Percentiles rank a stretch among this genome's conserved stretches.
Evolutionary conservation across 2,888 invertebrate genomes (phyloP).

Genomic region (Zhengitettix transpicula): DNA sequence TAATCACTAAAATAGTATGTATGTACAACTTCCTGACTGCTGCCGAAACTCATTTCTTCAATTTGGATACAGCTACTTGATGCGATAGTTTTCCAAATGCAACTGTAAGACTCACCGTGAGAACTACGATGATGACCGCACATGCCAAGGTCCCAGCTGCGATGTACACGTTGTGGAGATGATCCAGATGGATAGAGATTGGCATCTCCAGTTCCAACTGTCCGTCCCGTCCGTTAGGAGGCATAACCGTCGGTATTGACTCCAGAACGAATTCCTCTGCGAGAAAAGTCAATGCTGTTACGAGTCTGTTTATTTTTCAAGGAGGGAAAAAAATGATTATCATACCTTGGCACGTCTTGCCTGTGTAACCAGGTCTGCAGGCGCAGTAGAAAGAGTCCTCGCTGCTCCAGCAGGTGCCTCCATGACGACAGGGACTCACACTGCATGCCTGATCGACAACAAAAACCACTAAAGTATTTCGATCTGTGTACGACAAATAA

Average conservation of each 20-base stretch:
- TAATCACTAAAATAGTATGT: too few species aligned
- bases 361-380: slow-evolving; percentile 63
- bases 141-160: slow-evolving; percentile 60
- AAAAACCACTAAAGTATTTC: neutral
- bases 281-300: slow-evolving; percentile 14
- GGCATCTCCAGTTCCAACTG: slow-evolving; percentile 21
- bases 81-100: too few species aligned
- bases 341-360: slow-evolving; percentile 62
- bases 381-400: slow-evolving; percentile 62
- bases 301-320: neutral
- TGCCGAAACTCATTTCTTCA: too few species aligned
- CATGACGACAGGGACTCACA: slow-evolving; percentile 56
- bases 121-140: slow-evolving; percentile 54
- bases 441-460: slow-evolving; percentile 41
- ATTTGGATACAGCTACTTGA: too few species aligned
- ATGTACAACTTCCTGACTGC: too few species aligned
- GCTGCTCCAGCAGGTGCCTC: slow-evolving; percentile 62
- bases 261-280: slow-evolving; percentile 55
- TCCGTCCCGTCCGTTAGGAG: slow-evolving; percentile 19
- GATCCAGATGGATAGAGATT: slow-evolving; percentile 27
- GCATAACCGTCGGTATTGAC: slow-evolving; percentile 13
- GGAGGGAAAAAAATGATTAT: neutral
- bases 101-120: slow-evolving; percentile 38
- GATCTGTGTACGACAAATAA: too few species aligned
- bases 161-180: slow-evolving; percentile 60